Conservation (phyloP, 2,113 vertebrate genomes). For the Ciconia maguari region DNA sequence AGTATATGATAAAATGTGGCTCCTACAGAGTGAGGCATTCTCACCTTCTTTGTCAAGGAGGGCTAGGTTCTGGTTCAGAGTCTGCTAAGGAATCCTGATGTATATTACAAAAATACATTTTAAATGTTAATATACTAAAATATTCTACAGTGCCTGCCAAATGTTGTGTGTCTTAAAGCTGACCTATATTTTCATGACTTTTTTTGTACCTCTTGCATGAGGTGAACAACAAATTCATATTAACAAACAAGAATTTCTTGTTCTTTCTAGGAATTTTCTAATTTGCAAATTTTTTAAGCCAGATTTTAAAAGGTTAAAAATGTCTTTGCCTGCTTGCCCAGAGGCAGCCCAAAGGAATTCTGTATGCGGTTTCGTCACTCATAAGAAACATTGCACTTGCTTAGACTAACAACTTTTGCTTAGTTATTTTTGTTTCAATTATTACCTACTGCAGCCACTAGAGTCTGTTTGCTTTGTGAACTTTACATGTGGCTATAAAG, state of each 20-base stretch:
- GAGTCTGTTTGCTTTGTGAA: neutral
- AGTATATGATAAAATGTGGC: neutral
- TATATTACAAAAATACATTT: constrained; percentile 12
- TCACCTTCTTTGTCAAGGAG: neutral
- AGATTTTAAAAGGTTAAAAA: neutral
- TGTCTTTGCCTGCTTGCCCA: neutral
- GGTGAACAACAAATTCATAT: neutral
- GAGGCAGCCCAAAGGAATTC: neutral
- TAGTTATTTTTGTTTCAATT: neutral
- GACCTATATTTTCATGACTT: neutral
- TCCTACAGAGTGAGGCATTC: neutral
- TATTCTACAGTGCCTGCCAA: neutral
- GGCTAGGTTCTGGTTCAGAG: neutral
- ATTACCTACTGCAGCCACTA: neutral
- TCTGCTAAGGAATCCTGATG: neutral
- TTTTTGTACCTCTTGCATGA: neutral
- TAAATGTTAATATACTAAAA: constrained; percentile 23
- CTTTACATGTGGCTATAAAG: neutral
- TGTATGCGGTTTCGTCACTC: neutral
- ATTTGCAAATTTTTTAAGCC: neutral
- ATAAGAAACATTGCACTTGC: neutral
- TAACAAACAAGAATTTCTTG: neutral
- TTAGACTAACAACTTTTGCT: neutral
- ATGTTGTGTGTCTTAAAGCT: neutral
- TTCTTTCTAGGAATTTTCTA: neutral